phyloP scores from a whole-genome alignment of 1,140 invertebrate species.

The Marisa cornuarietis region DNA sequence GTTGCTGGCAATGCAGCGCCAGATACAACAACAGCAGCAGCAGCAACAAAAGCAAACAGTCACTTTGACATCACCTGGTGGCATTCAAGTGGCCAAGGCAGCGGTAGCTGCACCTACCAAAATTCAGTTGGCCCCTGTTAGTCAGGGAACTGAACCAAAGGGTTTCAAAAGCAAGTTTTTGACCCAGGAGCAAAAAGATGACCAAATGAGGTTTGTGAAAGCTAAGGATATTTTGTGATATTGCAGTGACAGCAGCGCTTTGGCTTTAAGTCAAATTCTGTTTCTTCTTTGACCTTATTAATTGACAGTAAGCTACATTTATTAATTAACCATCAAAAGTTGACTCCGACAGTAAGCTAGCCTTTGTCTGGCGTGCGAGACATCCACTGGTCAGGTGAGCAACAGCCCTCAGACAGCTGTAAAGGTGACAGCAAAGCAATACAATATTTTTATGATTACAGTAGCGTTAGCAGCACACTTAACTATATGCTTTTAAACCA shows the following conservation, averaged over 20 bases:
- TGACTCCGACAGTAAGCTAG: too few species aligned
- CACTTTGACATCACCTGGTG: conserved; percentile 20
- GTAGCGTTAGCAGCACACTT: too few species aligned
- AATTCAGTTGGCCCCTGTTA: conserved; percentile 14
- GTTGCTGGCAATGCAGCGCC: conserved; percentile 84
- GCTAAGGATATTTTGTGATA: not conserved
- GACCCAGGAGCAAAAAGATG: conserved; percentile 62
- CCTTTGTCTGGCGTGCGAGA: too few species aligned
- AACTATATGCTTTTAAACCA: too few species aligned
- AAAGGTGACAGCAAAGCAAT: too few species aligned
- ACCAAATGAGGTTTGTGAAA: conserved; percentile 55
- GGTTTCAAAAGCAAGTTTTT: conserved; percentile 54
- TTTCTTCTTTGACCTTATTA: too few species aligned
- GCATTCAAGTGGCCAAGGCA: conserved; percentile 11
- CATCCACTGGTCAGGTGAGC: too few species aligned
- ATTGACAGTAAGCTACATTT: too few species aligned
- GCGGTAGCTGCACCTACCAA: conserved; percentile 14
- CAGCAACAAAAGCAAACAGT: conserved; percentile 54
- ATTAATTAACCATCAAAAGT: too few species aligned
- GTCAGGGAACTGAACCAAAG: not conserved
- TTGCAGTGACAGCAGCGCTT: not conserved
- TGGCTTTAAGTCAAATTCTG: not conserved
- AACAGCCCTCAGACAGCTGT: too few species aligned
- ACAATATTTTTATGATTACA: too few species aligned
- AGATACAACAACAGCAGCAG: conserved; percentile 71